phyloP scores from a whole-genome alignment of 2,113 vertebrate species.

The Halcyon malimbica region DNA sequence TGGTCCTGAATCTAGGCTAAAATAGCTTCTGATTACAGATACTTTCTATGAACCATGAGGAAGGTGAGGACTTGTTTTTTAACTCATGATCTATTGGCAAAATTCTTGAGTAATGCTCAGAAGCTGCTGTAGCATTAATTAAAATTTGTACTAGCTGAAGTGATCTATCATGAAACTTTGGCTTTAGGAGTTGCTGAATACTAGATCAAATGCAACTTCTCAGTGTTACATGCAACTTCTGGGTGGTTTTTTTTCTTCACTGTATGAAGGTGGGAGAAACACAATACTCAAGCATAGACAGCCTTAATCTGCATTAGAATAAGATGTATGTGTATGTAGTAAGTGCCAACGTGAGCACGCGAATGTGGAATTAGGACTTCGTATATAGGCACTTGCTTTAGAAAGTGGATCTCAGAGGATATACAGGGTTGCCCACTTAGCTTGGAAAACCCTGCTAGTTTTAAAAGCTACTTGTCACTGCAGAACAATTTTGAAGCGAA shows the following conservation, averaged over 20 bases:
- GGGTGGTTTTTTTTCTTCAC: background rate
- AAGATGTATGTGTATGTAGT: background rate
- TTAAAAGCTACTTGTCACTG: constrained; percentile 65
- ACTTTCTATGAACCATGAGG: background rate
- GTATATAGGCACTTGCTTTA: background rate
- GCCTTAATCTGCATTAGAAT: constrained; percentile 31
- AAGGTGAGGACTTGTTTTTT: background rate
- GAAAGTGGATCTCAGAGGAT: constrained; percentile 37
- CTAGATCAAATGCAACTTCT: background rate
- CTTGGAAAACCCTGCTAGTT: constrained; percentile 42
- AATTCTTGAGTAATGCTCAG: background rate
- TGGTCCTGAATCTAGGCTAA: background rate
- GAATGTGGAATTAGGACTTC: constrained; percentile 25
- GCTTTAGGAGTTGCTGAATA: background rate
- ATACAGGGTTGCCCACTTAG: constrained; percentile 28
- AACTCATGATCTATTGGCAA: background rate
- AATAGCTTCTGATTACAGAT: background rate
- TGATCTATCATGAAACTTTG: background rate
- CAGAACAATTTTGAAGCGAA: constrained; percentile 66
- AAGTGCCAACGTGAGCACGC: constrained; percentile 20
- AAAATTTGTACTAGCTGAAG: background rate
- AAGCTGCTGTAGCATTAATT: background rate
- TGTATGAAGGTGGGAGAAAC: background rate
- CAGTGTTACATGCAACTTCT: background rate
- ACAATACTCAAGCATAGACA: background rate